Evolutionary conservation across 2,888 invertebrate genomes (phyloP), one percentile per base, ranked within the genome.

Genomic region (Dendrolimus houi): DNA sequence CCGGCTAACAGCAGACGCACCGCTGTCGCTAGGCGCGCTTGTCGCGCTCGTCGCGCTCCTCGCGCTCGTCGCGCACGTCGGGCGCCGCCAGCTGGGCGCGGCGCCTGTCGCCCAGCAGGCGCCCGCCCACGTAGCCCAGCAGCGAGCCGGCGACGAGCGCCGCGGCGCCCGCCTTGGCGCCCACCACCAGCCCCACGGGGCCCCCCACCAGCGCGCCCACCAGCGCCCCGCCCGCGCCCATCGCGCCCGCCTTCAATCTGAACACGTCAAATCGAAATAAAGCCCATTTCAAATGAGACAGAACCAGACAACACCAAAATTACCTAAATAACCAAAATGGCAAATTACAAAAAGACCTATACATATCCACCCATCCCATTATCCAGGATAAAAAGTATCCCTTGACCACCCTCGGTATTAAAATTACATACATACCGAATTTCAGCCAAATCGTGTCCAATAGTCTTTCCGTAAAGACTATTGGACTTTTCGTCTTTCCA

Each of bases 121-220:
- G 62, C 55, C 69, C 78, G 42, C 70, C 78, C 40, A 59, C 6
- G 69, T 67, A 74, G 13, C 83, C 85, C 29, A 77, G 68, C 66
- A 75, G 66, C 53, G 80, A 77, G 62, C 83, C 83, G 9, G 80
- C 81, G 13, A 79, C 72, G 52, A 77, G 74, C 7, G 77, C 79
- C 52, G 77, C 76, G 53, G 79, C 82, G 55, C 80, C 83, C 57
- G 75, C 82, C 70, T 85, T 81, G 60, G 75, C 81, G 55, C 85
- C 85, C 64, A 77, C 70, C 58, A 67, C 57, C 57, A 83, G 69
- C 42, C 87, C 85, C 61, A 77, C 69, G 7, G 86, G 86, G 0
- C 85, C 85, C 10, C 77, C 83, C 63, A 70, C 62, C 66, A 77
- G 67, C 63, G 81, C 81, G 54, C 85, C 85, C 59, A 67, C 64